Conservation (phyloP, 2,797 vertebrate species). For the Serranus cabrilla region DNA sequence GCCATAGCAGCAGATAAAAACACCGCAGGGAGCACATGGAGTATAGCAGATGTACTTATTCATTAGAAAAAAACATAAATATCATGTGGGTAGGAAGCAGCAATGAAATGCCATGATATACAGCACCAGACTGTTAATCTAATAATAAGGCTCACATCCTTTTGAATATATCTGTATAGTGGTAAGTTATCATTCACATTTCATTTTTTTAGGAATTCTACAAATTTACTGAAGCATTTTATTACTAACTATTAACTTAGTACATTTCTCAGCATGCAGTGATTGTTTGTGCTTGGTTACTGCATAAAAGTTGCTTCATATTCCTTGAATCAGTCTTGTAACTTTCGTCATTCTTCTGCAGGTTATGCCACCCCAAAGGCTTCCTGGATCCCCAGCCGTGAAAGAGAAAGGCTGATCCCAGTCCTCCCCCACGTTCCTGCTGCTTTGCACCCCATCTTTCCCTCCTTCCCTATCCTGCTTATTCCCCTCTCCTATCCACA, state of each 20-base stretch:
- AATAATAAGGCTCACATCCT: background rate
- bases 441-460: conserved; percentile 58
- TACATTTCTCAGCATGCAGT: background rate
- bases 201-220: background rate
- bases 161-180: background rate
- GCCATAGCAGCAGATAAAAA: conserved; percentile 3
- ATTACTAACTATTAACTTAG: background rate
- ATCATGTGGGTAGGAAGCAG: background rate
- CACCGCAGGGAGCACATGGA: background rate
- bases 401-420: conserved; percentile 89
- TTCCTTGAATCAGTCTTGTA: background rate
- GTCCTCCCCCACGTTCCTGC: conserved; percentile 61
- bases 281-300: background rate
- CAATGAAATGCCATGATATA: background rate
- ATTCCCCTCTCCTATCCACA: conserved; percentile 14
- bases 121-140: background rate
- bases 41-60: background rate
- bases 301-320: background rate
- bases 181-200: background rate
- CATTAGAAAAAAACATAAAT: conserved; percentile 4
- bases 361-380: conserved; percentile 88
- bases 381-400: conserved; percentile 84
- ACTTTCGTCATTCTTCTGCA: conserved; percentile 46
- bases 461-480: conserved; percentile 16
- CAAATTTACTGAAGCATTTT: background rate